Base-by-base conservation (phyloP, 2,888 invertebrate genomes). In the Gisinianus flammeolus region DNA sequence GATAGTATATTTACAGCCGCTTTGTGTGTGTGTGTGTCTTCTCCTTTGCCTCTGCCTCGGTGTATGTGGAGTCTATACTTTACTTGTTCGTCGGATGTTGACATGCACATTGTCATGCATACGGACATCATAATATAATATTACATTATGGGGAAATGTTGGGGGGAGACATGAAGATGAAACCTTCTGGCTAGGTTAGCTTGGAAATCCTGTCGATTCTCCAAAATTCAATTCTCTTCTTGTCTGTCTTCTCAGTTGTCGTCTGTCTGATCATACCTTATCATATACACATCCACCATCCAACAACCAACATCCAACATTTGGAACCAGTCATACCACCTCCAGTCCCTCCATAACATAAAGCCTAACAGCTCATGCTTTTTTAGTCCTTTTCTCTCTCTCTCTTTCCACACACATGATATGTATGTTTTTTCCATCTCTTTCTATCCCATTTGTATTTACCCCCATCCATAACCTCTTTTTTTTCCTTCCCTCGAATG, bases 201-300 rank as follows among this genome's bases (percentile, higher is more conserved):
- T 30, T 33, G 66, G 30, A 74, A 74, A 74, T 74, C 74, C 66
- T 52, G 72, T 72, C 72, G 72, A 72, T 58, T 72, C 66, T 72
- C 56, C 71, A 72, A 74, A 74, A 74, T 74, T 74, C 74, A 74
- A 74, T 74, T 74, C 74, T 74, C 66, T 66, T 74, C 73, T 62
- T 66, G 52, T 22, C 67, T 74, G 66, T 66, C 74, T 74, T 52
- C 44, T 44, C 68, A 68, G 68, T 68, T 68, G 44, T 68, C 35
- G 68, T 68, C 35, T 35, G 44, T 44, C 66, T 74, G 52, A 44
- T 74, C 74, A 52, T 68, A n/a, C 33, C 33, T 24, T 16, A 33
- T 31, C 67, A 67, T 33, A 67, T n/a, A 12, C 33, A 24, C 16
- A 2, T 67, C 31, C 6, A 8, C 33, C 33, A n/a, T 28, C 58